Percentiles rank a stretch among this genome's conserved stretches.
Conservation (phyloP, 1,140 invertebrate species). For the Heliothis subflexa region DNA sequence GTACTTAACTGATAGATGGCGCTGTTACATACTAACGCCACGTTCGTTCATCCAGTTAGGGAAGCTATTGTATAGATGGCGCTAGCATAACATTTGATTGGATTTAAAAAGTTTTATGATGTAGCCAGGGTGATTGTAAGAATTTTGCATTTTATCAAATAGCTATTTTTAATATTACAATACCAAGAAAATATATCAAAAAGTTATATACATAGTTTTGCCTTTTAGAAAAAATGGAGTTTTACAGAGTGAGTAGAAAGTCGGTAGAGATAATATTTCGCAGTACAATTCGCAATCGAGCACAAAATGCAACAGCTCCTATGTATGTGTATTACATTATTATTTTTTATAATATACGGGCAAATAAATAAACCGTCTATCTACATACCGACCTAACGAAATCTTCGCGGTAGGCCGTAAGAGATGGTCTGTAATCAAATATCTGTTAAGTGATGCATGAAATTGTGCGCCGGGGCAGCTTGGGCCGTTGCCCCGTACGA, state of each 20-base stretch:
- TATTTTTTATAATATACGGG: no score
- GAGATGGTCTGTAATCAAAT: constrained; percentile 72
- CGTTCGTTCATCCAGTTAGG: neutral
- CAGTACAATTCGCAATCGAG: no score
- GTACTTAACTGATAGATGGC: neutral
- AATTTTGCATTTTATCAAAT: no score
- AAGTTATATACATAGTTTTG: no score
- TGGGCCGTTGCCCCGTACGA: constrained; percentile 68
- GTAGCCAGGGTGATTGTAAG: no score
- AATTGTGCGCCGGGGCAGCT: constrained; percentile 64
- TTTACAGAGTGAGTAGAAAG: no score
- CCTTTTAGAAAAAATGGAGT: no score
- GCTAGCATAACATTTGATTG: neutral
- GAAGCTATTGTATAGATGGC: neutral
- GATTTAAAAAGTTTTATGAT: neutral
- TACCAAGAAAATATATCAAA: no score
- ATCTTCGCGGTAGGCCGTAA: constrained; percentile 60
- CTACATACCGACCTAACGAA: neutral
- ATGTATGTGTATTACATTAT: no score
- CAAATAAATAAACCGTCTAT: neutral
- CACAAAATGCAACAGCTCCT: no score
- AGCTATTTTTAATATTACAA: no score
- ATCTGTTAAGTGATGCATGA: constrained; percentile 79
- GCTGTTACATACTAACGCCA: neutral
- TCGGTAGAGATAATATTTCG: no score